These are phyloP conservation scores for Onychostruthus taczanowskii DNA, from an alignment of 2,113 vertebrate species.

Conservation along the genomic window DNA sequence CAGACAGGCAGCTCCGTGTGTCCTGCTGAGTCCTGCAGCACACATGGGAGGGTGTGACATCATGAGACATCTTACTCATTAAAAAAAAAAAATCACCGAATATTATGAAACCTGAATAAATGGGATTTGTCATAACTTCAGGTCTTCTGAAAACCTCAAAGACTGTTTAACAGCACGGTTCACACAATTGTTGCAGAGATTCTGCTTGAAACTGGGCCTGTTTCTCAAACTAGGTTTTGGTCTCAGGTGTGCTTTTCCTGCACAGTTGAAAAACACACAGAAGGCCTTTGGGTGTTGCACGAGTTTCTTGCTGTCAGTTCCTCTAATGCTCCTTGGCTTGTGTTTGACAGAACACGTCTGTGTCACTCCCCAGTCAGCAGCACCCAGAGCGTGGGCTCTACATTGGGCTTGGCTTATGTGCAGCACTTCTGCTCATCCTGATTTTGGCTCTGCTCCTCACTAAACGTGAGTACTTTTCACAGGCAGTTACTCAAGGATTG, in stretches of 20 bases:
- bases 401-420: background rate
- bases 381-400: background rate
- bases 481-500: background rate
- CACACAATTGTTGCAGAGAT: background rate
- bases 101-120: background rate
- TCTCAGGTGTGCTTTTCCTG: background rate
- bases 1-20: background rate
- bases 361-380: background rate
- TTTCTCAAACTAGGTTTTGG: background rate
- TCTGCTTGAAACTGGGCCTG: background rate
- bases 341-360: background rate
- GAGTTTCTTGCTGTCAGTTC: background rate
- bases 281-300: background rate
- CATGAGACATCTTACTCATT: background rate
- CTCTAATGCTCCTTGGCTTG: background rate
- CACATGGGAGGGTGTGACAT: background rate
- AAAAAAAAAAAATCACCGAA: background rate
- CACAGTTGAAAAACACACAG: background rate
- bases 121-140: background rate
- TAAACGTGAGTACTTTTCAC: slow-evolving; percentile 41
- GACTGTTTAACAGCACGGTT: background rate
- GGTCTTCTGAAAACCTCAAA: background rate
- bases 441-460: background rate
- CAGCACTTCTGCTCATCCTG: background rate
- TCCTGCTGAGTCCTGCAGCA: background rate